Conservation (phyloP, 1,140 invertebrate species). For the Oedothorax gibbosus region DNA sequence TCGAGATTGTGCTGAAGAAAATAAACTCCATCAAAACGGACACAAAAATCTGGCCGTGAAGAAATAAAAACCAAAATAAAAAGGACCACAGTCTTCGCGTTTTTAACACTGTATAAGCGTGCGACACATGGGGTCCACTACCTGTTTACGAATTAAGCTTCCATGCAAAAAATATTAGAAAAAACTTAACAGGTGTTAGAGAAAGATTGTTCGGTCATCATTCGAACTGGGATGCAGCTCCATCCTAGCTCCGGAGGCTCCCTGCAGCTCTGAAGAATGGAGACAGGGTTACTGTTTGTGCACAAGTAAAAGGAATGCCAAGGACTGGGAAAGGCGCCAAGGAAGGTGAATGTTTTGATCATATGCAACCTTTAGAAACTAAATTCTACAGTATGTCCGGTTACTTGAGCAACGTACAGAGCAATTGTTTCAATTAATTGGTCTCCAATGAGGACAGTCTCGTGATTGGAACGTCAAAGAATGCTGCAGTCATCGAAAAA, state of each 20-base stretch:
- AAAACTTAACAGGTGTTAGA: slow-evolving; percentile 52
- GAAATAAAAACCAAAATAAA: neutral
- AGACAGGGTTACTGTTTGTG: neutral
- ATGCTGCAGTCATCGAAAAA: too few relatives aligned
- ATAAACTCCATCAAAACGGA: neutral
- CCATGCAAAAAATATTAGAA: slow-evolving; percentile 7
- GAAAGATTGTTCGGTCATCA: slow-evolving; percentile 40
- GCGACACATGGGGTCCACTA: slow-evolving; percentile 41
- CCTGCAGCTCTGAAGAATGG: slow-evolving; percentile 8
- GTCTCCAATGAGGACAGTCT: too few relatives aligned
- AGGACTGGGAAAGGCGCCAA: neutral
- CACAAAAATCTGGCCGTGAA: neutral
- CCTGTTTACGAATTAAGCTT: slow-evolving; percentile 48
- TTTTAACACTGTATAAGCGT: slow-evolving; percentile 35
- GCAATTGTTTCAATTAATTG: too few relatives aligned
- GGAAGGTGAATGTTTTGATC: too few relatives aligned
- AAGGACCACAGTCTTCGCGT: neutral
- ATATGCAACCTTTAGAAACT: too few relatives aligned
- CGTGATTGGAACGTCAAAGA: too few relatives aligned
- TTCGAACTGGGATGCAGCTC: neutral
- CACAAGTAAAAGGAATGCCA: neutral
- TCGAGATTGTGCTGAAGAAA: too few relatives aligned
- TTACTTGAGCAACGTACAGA: too few relatives aligned
- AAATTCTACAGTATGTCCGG: too few relatives aligned
- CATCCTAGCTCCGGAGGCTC: slow-evolving; percentile 18